Evolutionary conservation across 2,888 invertebrate genomes (phyloP), one percentile per base, ranked within the genome.

Genomic region (Polia nebulosa): DNA sequence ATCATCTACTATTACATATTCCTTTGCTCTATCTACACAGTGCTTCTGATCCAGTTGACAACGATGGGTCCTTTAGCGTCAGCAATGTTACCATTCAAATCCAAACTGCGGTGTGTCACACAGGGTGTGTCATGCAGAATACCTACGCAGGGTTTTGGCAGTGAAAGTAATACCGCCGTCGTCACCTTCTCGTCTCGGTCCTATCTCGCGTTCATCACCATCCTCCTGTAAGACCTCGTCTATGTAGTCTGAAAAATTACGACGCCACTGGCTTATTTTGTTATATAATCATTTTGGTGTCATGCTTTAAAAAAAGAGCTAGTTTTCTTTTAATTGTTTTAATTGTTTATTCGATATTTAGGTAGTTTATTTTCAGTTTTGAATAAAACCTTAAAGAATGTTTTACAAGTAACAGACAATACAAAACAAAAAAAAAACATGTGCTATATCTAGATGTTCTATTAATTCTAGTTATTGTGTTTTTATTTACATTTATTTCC

Each of bases 131-230:
- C 95, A 94, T 95, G 95, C 95, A 91, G 87, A 93, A 95, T 95
- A 97, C 97, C 97, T 97, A 98, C 98, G 98, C 94, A 97, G 97
- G 91, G 98, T 97, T 96, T 98, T 97, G 75, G 98, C 98, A 86
- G 98, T 98, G 92, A 99, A 99, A 79, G 98, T 98, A 84, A 98
- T 98, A 88, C 98, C 98, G 93, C 97, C 97, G 91, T 98, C 98
- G 87, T 98, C 98, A 58, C 96, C 96, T 80, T 96, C 94, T 8
- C 96, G 94, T 32, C 95, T 96, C 5, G 96, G 96, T 81, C 93
- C 96, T 15, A 32, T 51, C 32, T 82, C 83, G 3, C 95, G 93
- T 56, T 96, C 96, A 45, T 91, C 94, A 8, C 93, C 91, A 17
- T 95, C 96, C 80, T 96, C 96, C 91, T 97, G 97, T 74, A 98